These are phyloP conservation scores for Sycon ciliatum DNA, from an alignment of 37 sponge, comb jelly and placozoan species.

Conservation along the genomic window DNA sequence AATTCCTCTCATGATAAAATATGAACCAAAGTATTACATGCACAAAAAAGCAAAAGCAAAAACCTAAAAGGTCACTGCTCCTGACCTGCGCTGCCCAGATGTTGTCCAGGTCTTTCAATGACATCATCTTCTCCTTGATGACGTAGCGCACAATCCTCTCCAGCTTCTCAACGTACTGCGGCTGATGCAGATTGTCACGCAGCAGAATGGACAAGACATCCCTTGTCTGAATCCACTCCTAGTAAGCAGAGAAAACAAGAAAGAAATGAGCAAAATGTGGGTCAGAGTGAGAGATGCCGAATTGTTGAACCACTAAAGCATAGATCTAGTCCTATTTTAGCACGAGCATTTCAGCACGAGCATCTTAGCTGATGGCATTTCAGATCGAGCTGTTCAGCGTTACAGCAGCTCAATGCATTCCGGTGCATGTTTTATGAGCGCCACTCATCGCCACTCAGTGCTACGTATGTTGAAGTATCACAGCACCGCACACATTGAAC, in stretches of 20 bases:
- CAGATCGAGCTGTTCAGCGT: no score
- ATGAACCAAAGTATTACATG: neutral
- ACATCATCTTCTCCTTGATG: slow-evolving; percentile 60
- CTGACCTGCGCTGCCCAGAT: slow-evolving; percentile 74
- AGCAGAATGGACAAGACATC: slow-evolving; percentile 77
- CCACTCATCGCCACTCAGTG: no score
- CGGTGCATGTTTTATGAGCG: no score
- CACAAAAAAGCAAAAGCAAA: no score
- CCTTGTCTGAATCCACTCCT: slow-evolving; percentile 65
- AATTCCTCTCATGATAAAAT: no score
- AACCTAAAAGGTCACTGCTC: neutral
- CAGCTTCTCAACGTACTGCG: slow-evolving; percentile 94
- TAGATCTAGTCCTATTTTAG: neutral
- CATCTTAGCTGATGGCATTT: no score
- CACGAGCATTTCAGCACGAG: slow-evolving; percentile 2
- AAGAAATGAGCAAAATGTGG: slow-evolving; percentile 13
- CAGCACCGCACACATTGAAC: no score
- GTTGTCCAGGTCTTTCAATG: slow-evolving; percentile 68
- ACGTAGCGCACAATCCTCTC: slow-evolving; percentile 76
- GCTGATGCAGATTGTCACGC: slow-evolving; percentile 91
- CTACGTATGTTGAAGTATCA: no score
- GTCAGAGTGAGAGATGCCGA: neutral
- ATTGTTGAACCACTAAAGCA: neutral
- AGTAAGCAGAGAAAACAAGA: neutral
- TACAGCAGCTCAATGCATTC: no score